Evolutionary conservation across 2,797 vertebrate species (phyloP), one percentile per base, ranked within the genome.

Genomic region (Diglossa cyanea): DNA sequence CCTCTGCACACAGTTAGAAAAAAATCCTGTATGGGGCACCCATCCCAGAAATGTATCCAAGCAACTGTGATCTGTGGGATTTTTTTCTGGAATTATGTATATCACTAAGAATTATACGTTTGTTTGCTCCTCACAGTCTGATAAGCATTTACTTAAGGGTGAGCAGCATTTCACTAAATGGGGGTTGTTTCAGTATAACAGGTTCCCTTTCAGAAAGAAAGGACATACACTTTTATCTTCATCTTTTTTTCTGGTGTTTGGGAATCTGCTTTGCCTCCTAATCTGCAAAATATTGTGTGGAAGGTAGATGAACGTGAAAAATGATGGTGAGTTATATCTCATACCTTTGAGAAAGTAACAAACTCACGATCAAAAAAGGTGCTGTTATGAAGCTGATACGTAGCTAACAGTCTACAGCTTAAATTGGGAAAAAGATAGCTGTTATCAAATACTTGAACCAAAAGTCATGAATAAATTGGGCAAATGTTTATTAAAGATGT

Each of bases 281-380:
- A 53, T 51, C 25, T 78, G 53, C 86, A 60, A 90, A 94, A 86
- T 85, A 74, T 2, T 78, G 26, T 53, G 76, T 94, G 44, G 77
- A 78, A 88, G 66, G 82, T 72, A 70, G 60, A 62, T 78, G 82
- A 93, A 80, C 55, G 33, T 87, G 81, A 91, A 72, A 87, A 94
- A 78, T 84, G 44, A 78, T 73, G 60, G 31, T 31, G 54, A 62
- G 31, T 72, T 90, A 58, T 13, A 80, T 90, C 53, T 88, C 65
- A 65, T 48, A 40, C 1, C 0, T 88, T 67, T 76, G 53, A 70
- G 37, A 73, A 25, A 35, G 57, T 82, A 75, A 83, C 17, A 77
- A 73, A 91, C 50, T 89, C 71, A 57, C 11, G 50, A 87, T 89
- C 35, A 3, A 57, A 88, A 63, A 76, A 37, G 11, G 7, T 33